These are phyloP conservation scores for Lucifuga dentata DNA, from an alignment of 2,113 vertebrate genomes.

Conservation along the genomic window DNA sequence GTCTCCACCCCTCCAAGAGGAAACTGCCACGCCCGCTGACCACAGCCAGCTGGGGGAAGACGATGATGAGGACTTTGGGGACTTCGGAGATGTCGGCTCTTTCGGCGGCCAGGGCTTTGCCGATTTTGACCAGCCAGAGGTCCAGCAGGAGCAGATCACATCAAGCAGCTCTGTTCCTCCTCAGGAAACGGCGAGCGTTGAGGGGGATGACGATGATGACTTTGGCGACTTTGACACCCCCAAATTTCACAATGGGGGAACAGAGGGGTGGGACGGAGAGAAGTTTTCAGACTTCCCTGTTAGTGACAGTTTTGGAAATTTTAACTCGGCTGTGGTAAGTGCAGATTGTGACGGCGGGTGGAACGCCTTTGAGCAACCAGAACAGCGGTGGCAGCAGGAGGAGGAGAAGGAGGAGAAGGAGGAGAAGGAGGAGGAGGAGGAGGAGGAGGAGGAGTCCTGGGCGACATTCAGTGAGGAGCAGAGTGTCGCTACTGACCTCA, in stretches of 20 bases:
- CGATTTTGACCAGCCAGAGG: constrained; percentile 74
- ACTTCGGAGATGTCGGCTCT: constrained; percentile 84
- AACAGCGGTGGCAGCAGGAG: constrained; percentile 74
- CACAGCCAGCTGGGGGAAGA: constrained; percentile 74
- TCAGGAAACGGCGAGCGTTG: constrained; percentile 31
- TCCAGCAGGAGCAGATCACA: constrained; percentile 6
- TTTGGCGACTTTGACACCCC: constrained; percentile 88
- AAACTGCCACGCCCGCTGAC: constrained; percentile 65
- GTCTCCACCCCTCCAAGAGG: constrained; percentile 71
- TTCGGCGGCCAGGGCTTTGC: constrained; percentile 76
- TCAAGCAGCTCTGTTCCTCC: not conserved
- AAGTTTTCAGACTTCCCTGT: constrained; percentile 79
- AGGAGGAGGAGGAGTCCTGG: constrained; percentile 86
- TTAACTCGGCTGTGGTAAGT: constrained; percentile 84
- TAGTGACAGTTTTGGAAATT: constrained; percentile 92
- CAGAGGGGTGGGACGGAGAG: constrained; percentile 22
- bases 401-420: constrained; percentile 73
- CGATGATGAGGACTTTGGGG: constrained; percentile 83
- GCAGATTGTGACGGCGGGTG: constrained; percentile 76
- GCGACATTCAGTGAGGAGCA: constrained; percentile 88
- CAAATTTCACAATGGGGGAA: constrained; percentile 54
- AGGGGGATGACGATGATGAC: constrained; percentile 72
- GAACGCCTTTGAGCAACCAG: constrained; percentile 87
- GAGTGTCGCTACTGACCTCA: constrained; percentile 48
- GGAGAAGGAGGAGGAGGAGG: constrained; percentile 71